These are phyloP conservation scores for Platyura marginata DNA, from an alignment of 1,140 invertebrate species.

Conservation along the genomic window DNA sequence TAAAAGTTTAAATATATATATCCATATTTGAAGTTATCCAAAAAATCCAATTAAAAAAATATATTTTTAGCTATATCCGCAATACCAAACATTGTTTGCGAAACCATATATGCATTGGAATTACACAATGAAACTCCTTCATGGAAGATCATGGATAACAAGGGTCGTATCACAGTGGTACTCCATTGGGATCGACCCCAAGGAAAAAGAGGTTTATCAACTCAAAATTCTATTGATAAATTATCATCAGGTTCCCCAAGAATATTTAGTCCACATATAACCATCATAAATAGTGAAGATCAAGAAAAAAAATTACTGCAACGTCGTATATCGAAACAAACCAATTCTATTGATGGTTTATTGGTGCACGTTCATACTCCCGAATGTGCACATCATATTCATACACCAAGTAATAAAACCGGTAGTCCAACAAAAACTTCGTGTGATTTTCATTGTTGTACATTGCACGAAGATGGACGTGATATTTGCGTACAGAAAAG, in stretches of 20 bases:
- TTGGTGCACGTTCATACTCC: conserved; percentile 63
- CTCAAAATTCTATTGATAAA: conserved; percentile 9
- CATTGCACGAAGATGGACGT: conserved; percentile 77
- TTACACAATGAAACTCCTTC: conserved; percentile 86
- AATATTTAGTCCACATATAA: conserved; percentile 63
- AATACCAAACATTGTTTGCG: conserved; percentile 90
- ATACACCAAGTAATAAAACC: conserved; percentile 36
- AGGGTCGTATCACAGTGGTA: conserved; percentile 82
- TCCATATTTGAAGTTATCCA: background rate
- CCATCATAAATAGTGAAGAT: conserved; percentile 77
- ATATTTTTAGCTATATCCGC: conserved; percentile 67
- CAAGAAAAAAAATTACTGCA: conserved; percentile 26
- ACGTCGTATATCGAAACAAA: conserved; percentile 39
- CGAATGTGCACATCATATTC: conserved; percentile 59
- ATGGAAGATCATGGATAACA: conserved; percentile 95
- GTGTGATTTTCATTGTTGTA: conserved; percentile 90
- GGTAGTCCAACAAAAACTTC: conserved; percentile 38
- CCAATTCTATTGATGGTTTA: conserved; percentile 52
- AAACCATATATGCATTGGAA: conserved; percentile 83
- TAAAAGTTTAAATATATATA: conserved; percentile 22
- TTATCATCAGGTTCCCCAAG: conserved; percentile 31
- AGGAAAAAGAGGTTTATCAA: conserved; percentile 29
- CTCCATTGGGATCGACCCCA: conserved; percentile 78
- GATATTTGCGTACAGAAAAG: conserved; percentile 79
- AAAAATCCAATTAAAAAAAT: too few relatives aligned